Evolutionary conservation across 2,113 vertebrate genomes (phyloP).

Genomic region (Chunga burmeisteri): DNA sequence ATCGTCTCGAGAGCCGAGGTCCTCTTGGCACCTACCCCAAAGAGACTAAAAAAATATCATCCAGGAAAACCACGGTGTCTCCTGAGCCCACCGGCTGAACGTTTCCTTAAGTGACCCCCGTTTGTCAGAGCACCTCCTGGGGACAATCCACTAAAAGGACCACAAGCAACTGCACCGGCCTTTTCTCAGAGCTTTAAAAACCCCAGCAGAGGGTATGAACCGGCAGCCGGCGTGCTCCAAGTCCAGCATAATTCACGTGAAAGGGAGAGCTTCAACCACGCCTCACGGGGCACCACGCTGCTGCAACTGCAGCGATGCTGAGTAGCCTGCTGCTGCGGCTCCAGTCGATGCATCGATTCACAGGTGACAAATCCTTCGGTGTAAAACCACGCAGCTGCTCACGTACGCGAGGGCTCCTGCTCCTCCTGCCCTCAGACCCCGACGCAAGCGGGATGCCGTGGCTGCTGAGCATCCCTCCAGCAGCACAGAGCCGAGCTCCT

Average conservation of each 20-base stretch:
- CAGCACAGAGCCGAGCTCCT: neutral
- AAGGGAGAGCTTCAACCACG: neutral
- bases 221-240: neutral
- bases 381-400: neutral
- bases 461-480: neutral
- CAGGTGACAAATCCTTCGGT: neutral
- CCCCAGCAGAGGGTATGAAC: accelerated
- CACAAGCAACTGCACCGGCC: accelerated
- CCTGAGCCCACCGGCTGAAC: accelerated
- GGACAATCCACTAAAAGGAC: neutral
- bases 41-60: neutral
- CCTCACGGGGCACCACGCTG: accelerated
- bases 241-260: neutral
- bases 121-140: neutral
- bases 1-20: accelerated
- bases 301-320: neutral
- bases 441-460: accelerated
- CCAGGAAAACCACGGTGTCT: neutral
- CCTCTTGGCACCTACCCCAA: neutral
- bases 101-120: neutral
- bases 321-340: accelerated
- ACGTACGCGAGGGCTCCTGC: accelerated
- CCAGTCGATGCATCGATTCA: accelerated
- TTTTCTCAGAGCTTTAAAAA: neutral
- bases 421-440: neutral